These are phyloP conservation scores for Calycopis cecrops DNA, from an alignment of 1,140 invertebrate genomes.

Conservation along the genomic window DNA sequence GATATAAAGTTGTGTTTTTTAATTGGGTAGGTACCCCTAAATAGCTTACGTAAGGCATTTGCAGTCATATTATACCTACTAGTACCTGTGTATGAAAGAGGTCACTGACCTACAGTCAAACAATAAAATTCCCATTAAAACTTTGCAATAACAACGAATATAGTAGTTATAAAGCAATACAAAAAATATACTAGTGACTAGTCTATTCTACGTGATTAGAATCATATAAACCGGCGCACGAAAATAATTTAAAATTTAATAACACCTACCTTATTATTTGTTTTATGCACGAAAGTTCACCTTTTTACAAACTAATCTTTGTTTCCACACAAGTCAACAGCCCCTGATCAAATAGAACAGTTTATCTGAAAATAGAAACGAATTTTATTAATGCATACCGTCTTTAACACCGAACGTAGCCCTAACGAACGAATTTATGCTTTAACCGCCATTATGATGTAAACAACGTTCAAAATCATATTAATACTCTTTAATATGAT, in stretches of 20 bases:
- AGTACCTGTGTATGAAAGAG: slow-evolving; percentile 34
- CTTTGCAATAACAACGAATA: too few relatives aligned
- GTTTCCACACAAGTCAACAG: slow-evolving; percentile 62
- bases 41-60: slow-evolving; percentile 43
- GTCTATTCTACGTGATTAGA: too few relatives aligned
- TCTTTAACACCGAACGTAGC: slow-evolving; percentile 47
- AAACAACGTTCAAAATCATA: slow-evolving; percentile 45
- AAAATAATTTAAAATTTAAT: background rate
- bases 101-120: slow-evolving; percentile 59
- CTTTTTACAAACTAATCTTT: slow-evolving; percentile 67
- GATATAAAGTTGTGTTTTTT: slow-evolving; percentile 18
- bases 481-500: slow-evolving; percentile 38
- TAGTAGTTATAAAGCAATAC: too few relatives aligned
- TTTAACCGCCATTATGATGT: slow-evolving; percentile 50
- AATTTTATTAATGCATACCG: slow-evolving; percentile 55
- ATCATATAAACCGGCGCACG: too few relatives aligned
- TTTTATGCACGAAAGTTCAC: slow-evolving; percentile 39
- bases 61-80: background rate
- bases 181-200: too few relatives aligned
- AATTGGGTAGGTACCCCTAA: slow-evolving; percentile 44
- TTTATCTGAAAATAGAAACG: slow-evolving; percentile 73
- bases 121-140: slow-evolving; percentile 31
- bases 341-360: slow-evolving; percentile 62
- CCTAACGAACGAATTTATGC: slow-evolving; percentile 40
- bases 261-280: slow-evolving; percentile 54